These are phyloP conservation scores for Aethina tumida DNA, from an alignment of 1,140 invertebrate species.

Conservation along the genomic window DNA sequence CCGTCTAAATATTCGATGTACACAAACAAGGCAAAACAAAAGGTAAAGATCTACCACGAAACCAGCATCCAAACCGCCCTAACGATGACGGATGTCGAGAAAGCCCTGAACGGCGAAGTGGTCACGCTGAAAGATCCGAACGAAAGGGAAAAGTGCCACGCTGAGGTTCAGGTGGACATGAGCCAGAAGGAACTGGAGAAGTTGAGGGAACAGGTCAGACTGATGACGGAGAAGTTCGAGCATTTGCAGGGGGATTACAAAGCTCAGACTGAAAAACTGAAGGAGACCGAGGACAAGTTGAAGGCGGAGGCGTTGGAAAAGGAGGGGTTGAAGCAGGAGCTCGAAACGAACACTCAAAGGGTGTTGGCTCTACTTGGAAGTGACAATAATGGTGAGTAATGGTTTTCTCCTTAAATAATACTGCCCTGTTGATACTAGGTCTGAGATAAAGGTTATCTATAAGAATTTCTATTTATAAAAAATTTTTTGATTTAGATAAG, in stretches of 20 bases:
- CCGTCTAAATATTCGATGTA: slow-evolving; percentile 33
- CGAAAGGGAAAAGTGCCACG: slow-evolving; percentile 28
- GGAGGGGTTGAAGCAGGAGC: slow-evolving; percentile 56
- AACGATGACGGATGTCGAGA: slow-evolving; percentile 57
- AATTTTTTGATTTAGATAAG: neutral
- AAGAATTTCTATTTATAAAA: slow-evolving; percentile 1
- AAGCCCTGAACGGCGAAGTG: slow-evolving; percentile 51
- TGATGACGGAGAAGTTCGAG: slow-evolving; percentile 33
- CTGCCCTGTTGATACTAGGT: no score
- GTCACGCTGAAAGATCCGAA: slow-evolving; percentile 33
- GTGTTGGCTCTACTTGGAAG: slow-evolving; percentile 57
- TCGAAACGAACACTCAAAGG: slow-evolving; percentile 59
- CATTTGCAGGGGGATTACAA: slow-evolving; percentile 29
- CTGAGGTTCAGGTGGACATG: slow-evolving; percentile 58
- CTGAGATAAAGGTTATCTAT: slow-evolving; percentile 15
- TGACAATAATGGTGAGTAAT: slow-evolving; percentile 16
- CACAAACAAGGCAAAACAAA: slow-evolving; percentile 38
- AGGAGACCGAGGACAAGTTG: slow-evolving; percentile 42
- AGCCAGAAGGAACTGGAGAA: slow-evolving; percentile 49
- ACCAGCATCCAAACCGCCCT: slow-evolving; percentile 62
- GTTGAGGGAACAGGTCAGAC: slow-evolving; percentile 46
- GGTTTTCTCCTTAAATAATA: no score
- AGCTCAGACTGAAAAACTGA: slow-evolving; percentile 38
- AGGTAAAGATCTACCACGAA: slow-evolving; percentile 70
- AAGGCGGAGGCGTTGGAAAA: slow-evolving; percentile 58